Evolutionary conservation across 37 sponge, comb jelly and placozoan species (phyloP).

Genomic region (Petrosia ficiformis): DNA sequence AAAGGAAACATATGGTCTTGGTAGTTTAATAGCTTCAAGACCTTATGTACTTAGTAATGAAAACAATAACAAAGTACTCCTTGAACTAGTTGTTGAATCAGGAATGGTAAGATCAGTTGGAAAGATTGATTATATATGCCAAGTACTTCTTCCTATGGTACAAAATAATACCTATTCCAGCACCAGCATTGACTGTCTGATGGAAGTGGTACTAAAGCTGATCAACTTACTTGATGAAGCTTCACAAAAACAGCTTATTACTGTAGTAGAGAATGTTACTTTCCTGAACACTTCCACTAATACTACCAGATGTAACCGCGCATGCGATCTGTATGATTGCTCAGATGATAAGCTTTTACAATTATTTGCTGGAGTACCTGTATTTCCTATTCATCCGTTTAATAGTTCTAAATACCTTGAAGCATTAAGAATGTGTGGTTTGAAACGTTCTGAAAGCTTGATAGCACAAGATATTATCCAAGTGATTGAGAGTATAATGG

Average conservation of each 20-base stretch:
- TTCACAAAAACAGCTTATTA: not conserved
- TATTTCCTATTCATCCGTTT: slow-evolving; percentile 47
- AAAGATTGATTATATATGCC: too few species aligned
- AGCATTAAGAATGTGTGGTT: not conserved
- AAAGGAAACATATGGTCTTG: too few species aligned
- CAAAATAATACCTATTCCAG: too few species aligned
- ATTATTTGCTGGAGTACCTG: slow-evolving; percentile 25
- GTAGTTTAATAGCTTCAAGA: too few species aligned
- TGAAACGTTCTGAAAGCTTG: not conserved
- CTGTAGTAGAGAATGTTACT: not conserved
- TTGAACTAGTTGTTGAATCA: too few species aligned
- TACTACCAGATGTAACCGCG: not conserved
- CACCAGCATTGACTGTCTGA: not conserved
- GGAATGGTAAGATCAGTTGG: too few species aligned
- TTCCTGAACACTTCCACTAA: not conserved
- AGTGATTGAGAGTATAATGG: slow-evolving; percentile 25
- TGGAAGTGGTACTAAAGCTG: not conserved
- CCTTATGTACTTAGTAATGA: too few species aligned
- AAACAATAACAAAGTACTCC: too few species aligned
- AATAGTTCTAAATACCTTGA: not conserved
- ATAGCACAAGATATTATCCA: not conserved
- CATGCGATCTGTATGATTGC: not conserved
- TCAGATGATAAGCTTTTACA: not conserved
- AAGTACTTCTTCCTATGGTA: too few species aligned
- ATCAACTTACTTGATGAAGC: not conserved